A percentile compares a stretch with the other conserved stretches of the same genome.
phyloP scores from a whole-genome alignment of 2,888 invertebrate genomes.

The Caenorhabditis sp. region DNA sequence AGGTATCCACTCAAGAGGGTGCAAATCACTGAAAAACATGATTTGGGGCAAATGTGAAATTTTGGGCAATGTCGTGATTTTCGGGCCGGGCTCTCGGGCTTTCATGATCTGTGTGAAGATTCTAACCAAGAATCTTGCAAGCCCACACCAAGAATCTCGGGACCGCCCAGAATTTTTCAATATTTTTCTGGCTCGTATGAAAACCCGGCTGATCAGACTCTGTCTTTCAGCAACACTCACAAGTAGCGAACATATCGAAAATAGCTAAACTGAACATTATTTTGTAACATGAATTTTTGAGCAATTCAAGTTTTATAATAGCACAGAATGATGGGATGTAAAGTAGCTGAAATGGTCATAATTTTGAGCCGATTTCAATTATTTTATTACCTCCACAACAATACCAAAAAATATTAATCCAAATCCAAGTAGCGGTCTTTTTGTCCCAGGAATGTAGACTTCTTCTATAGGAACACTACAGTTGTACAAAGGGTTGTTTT shows the following conservation, averaged over 20 bases:
- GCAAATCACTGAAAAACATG: conserved; percentile 13
- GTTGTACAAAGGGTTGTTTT: conserved; percentile 23
- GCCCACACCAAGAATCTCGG: no score
- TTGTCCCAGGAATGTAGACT: conserved; percentile 12
- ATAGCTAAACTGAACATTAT: conserved; percentile 26
- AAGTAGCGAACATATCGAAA: conserved; percentile 25
- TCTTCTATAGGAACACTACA: conserved; percentile 13
- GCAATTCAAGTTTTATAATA: conserved; percentile 16
- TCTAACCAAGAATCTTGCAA: no score
- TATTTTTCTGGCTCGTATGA: conserved; percentile 2
- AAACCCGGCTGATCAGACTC: no score
- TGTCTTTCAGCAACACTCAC: no score
- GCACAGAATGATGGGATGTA: conserved; percentile 22
- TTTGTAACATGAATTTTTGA: conserved; percentile 28
- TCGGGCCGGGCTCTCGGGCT: no score
- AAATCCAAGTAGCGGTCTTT: conserved; percentile 24
- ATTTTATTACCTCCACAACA: conserved; percentile 11
- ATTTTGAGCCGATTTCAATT: background rate
- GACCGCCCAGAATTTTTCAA: background rate
- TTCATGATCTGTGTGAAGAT: no score
- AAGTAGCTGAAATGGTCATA: background rate
- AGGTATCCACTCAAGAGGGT: conserved; percentile 38
- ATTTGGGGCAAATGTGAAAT: background rate
- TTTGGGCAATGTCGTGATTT: no score
- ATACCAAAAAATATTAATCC: conserved; percentile 18